Percentiles rank a stretch among this genome's conserved stretches.
phyloP scores from a whole-genome alignment of 1,140 invertebrate species.

The Euura lappo region DNA sequence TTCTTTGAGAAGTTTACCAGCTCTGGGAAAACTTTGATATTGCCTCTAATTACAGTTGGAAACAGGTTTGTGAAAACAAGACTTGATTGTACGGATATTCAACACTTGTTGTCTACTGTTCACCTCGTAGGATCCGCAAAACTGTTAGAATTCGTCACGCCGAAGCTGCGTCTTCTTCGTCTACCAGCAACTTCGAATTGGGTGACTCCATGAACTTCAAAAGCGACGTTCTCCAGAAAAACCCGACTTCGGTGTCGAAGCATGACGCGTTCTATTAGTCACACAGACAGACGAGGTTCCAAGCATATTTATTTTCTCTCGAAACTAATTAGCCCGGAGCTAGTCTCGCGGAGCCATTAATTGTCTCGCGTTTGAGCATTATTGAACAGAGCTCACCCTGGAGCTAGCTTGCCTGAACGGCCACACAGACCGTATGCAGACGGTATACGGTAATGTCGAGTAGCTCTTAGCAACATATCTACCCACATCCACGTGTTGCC shows the following conservation, averaged over 20 bases:
- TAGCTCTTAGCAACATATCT: neutral
- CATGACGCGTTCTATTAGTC: no score
- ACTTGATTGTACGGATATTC: neutral
- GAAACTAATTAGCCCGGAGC: neutral
- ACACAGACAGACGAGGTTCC: no score
- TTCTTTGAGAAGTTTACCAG: neutral
- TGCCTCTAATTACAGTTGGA: neutral
- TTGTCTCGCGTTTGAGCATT: neutral
- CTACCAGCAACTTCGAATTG: no score
- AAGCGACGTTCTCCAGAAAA: no score
- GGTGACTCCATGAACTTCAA: no score
- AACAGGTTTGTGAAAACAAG: constrained; percentile 5
- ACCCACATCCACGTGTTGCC: neutral
- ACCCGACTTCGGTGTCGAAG: no score
- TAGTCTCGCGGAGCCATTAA: neutral
- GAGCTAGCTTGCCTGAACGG: neutral
- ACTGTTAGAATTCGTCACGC: neutral
- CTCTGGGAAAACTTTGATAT: neutral
- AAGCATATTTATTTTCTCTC: neutral
- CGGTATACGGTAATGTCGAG: neutral
- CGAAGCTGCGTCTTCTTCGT: no score
- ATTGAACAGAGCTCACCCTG: neutral
- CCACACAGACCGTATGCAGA: neutral
- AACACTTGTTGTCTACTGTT: constrained; percentile 2
- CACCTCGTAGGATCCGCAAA: neutral